Evolutionary conservation across 2,797 vertebrate species (phyloP).

Genomic region (Dallia pectoralis): DNA sequence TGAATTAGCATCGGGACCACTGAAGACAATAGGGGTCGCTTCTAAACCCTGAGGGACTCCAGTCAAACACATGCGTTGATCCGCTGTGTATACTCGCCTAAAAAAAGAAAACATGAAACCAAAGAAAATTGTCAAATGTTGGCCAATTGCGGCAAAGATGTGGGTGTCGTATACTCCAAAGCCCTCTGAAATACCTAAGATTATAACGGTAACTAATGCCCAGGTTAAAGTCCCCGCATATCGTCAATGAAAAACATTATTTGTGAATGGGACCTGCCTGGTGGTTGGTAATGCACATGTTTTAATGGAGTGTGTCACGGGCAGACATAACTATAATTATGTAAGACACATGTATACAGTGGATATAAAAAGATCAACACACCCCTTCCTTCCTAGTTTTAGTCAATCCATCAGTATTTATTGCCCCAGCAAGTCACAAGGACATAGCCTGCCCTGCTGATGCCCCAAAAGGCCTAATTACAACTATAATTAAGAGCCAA

Average conservation of each 20-base stretch:
- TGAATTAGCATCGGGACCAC: slow-evolving; percentile 19
- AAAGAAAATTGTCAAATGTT: not conserved
- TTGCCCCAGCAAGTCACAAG: not conserved
- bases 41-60: slow-evolving; percentile 14
- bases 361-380: too few relatives aligned
- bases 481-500: not conserved
- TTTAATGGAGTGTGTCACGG: not conserved
- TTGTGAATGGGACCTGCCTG: not conserved
- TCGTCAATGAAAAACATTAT: not conserved
- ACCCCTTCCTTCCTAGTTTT: too few relatives aligned
- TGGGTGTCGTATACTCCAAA: not conserved
- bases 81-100: slow-evolving; percentile 69
- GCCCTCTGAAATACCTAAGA: not conserved
- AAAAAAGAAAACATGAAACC: not conserved
- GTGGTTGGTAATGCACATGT: not conserved
- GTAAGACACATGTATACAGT: not conserved
- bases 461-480: not conserved
- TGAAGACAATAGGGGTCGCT: slow-evolving; percentile 18
- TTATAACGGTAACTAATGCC: not conserved
- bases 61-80: slow-evolving; percentile 50
- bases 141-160: not conserved
- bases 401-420: not conserved
- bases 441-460: not conserved
- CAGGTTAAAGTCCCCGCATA: not conserved
- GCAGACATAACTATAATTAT: too few relatives aligned